These are phyloP conservation scores for Onychomys torridus DNA, from an alignment of 2,797 vertebrate genomes.

Conservation along the genomic window DNA sequence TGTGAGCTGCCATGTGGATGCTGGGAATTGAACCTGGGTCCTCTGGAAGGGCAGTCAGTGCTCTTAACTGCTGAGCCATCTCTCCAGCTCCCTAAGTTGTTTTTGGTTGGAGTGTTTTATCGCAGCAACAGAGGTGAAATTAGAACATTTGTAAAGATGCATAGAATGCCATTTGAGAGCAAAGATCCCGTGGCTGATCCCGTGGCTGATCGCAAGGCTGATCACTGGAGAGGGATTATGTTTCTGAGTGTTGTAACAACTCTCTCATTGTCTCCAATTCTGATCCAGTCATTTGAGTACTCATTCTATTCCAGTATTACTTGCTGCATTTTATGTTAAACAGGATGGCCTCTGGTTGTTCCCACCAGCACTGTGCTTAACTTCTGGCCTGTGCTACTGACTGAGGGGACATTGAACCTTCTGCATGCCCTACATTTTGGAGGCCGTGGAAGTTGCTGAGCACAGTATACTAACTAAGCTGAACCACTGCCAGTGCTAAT, in stretches of 20 bases:
- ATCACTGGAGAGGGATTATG: slow-evolving; percentile 83
- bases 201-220: slow-evolving; percentile 80
- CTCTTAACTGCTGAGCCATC: not conserved
- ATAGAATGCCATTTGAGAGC: slow-evolving; percentile 88
- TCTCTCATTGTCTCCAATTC: slow-evolving; percentile 78
- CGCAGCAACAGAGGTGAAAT: not conserved
- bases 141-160: slow-evolving; percentile 89
- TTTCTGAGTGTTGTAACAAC: slow-evolving; percentile 80
- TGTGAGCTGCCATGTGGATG: not conserved
- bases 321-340: slow-evolving; percentile 52
- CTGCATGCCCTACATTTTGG: slow-evolving; percentile 77
- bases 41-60: not conserved
- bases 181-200: slow-evolving; percentile 85
- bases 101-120: not conserved
- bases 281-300: slow-evolving; percentile 60
- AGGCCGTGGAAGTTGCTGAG: slow-evolving; percentile 80
- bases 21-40: not conserved
- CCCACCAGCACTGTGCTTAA: slow-evolving; percentile 71
- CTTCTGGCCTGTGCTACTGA: slow-evolving; percentile 82
- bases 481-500: slow-evolving; percentile 80
- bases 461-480: slow-evolving; percentile 79
- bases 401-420: slow-evolving; percentile 80
- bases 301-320: not conserved
- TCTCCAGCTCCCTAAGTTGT: not conserved
- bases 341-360: slow-evolving; percentile 62